phyloP scores from a whole-genome alignment of 1,140 invertebrate genomes.

The Leptoteleia sp. region DNA sequence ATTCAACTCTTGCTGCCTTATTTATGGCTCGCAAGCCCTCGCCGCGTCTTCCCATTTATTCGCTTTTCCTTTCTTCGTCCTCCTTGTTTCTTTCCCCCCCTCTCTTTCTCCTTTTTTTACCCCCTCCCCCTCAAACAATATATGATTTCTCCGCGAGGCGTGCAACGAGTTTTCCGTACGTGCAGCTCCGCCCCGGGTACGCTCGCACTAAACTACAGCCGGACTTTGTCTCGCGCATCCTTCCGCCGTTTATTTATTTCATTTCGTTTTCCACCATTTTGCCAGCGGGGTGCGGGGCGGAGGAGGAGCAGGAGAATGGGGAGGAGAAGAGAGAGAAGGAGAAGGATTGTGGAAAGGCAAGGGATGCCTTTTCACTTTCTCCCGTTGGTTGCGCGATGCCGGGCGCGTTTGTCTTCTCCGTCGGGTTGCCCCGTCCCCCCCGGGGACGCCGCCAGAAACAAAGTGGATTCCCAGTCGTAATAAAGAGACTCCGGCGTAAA shows the following conservation, averaged over 20 bases:
- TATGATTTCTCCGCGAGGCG: constrained; percentile 37
- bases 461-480: too few species aligned
- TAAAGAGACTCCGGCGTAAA: too few species aligned
- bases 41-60: constrained; percentile 3
- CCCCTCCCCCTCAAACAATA: constrained; percentile 32
- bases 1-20: constrained; percentile 54
- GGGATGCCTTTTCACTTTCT: constrained; percentile 58
- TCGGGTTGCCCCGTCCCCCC: too few species aligned
- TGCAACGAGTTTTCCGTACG: constrained; percentile 42
- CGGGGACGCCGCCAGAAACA: too few species aligned
- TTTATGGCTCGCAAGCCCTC: constrained; percentile 28
- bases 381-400: too few species aligned
- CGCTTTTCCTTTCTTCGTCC: too few species aligned
- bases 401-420: too few species aligned
- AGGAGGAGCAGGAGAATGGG: too few species aligned
- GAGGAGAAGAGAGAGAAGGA: too few species aligned
- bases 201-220: constrained; percentile 45
- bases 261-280: constrained; percentile 54
- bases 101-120: too few species aligned
- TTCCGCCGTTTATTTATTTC: constrained; percentile 60
- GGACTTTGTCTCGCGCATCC: constrained; percentile 51
- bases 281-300: constrained; percentile 37
- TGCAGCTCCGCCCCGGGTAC: constrained; percentile 28
- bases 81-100: too few species aligned
- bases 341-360: too few species aligned